Percentiles rank a stretch among this genome's conserved stretches.
Evolutionary conservation across 2,888 invertebrate species (phyloP).

Genomic region (Crematogaster levior): DNA sequence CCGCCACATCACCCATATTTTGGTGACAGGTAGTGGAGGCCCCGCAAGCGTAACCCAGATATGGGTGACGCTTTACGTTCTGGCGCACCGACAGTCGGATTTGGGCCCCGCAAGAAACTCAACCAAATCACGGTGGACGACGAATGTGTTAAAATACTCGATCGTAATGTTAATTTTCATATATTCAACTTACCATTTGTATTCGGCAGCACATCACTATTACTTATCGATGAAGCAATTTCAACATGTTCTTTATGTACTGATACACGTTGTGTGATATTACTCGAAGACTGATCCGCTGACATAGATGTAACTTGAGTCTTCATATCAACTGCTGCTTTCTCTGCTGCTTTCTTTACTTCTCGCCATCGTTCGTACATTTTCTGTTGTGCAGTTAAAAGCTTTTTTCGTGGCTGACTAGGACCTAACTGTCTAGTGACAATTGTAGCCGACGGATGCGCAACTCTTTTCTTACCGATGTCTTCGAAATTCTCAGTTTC

Average conservation of each 20-base stretch:
- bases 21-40: too few relatives aligned
- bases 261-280: neutral
- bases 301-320: constrained; percentile 2
- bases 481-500: constrained; percentile 78
- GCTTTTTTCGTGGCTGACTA: constrained; percentile 76
- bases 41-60: too few relatives aligned
- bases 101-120: too few relatives aligned
- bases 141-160: too few relatives aligned
- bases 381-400: constrained; percentile 79
- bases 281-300: neutral
- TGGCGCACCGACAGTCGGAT: too few relatives aligned
- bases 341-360: constrained; percentile 78
- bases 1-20: too few relatives aligned
- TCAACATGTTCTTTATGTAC: constrained; percentile 28
- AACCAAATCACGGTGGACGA: too few relatives aligned
- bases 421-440: constrained; percentile 74
- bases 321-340: constrained; percentile 77
- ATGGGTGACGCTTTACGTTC: too few relatives aligned
- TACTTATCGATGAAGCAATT: constrained; percentile 41
- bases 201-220: constrained; percentile 75
- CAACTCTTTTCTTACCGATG: constrained; percentile 90
- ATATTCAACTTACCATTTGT: constrained; percentile 77
- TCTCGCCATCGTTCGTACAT: constrained; percentile 84
- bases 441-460: constrained; percentile 87
- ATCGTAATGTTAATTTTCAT: neutral